Evolutionary conservation across 2,797 vertebrate genomes (phyloP).

Genomic region (Astyanax mexicanus): DNA sequence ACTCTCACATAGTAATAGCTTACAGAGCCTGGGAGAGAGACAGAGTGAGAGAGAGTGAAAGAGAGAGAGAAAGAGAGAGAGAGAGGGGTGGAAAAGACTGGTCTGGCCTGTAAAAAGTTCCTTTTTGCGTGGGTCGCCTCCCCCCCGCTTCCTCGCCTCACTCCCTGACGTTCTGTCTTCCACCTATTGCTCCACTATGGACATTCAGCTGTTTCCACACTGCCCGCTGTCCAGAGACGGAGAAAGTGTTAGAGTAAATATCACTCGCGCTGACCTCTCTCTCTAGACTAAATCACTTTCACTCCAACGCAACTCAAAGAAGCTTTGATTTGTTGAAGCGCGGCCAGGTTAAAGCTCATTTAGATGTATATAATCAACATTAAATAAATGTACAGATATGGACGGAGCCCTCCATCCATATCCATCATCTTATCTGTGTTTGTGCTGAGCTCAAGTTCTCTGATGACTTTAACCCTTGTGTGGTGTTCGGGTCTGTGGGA

Average conservation of each 20-base stretch:
- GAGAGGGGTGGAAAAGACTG: conserved; percentile 76
- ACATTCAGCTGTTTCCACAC: conserved; percentile 76
- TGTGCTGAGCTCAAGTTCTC: too few relatives aligned
- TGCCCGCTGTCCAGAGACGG: conserved; percentile 60
- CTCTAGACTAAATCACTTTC: neutral
- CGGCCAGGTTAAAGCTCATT: neutral
- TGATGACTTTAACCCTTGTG: too few relatives aligned
- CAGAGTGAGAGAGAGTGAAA: conserved; percentile 27
- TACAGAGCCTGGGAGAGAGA: conserved; percentile 70
- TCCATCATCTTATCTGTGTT: too few relatives aligned
- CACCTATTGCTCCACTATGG: conserved; percentile 74
- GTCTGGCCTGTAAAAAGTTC: conserved; percentile 82
- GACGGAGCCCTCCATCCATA: too few relatives aligned
- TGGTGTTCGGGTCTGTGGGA: too few relatives aligned
- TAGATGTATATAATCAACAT: neutral
- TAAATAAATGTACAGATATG: too few relatives aligned
- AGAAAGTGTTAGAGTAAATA: conserved; percentile 51
- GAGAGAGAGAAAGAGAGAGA: conserved; percentile 72
- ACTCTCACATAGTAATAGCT: too few relatives aligned
- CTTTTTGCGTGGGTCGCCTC: conserved; percentile 74
- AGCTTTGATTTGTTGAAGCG: neutral
- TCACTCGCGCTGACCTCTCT: conserved; percentile 23
- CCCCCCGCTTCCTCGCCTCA: conserved; percentile 55
- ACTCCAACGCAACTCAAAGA: neutral
- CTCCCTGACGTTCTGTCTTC: conserved; percentile 70